phyloP scores from a whole-genome alignment of 2,113 vertebrate species.

The Capreolus pygargus region DNA sequence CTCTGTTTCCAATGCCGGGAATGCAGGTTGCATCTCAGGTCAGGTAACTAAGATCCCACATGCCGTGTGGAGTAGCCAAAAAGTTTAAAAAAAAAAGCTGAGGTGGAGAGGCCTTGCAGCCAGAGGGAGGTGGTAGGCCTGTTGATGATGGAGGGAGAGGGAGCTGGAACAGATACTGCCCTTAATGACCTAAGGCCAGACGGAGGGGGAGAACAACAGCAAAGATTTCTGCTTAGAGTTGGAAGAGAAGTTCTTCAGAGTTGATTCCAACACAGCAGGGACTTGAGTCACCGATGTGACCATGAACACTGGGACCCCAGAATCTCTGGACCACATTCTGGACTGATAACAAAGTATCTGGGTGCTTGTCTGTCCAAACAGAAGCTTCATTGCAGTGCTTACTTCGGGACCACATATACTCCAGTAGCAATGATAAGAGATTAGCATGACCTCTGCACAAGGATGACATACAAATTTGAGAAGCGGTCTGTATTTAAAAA shows the following conservation, averaged over 20 bases:
- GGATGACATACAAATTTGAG: not conserved
- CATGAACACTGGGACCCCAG: no score
- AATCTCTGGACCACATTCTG: not conserved
- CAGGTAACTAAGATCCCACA: not conserved
- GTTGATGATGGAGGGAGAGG: not conserved
- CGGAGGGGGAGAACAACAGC: fast-evolving
- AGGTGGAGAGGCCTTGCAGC: not conserved
- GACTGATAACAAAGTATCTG: not conserved
- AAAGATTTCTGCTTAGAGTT: not conserved
- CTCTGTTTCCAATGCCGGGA: not conserved
- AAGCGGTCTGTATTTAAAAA: fast-evolving
- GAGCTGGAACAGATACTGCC: not conserved
- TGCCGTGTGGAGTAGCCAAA: not conserved
- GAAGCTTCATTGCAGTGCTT: not conserved
- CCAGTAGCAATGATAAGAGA: not conserved
- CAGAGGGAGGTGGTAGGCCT: not conserved
- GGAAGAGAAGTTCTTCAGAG: not conserved
- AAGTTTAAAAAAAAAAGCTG: not conserved
- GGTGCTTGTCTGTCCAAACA: not conserved
- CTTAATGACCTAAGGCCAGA: not conserved
- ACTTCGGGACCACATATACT: not conserved
- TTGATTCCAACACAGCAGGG: not conserved
- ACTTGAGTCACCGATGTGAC: not conserved
- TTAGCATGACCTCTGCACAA: not conserved
- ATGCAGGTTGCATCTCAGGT: not conserved